Conservation (phyloP, 2,888 invertebrate species). For the Brachylomia viminalis region DNA sequence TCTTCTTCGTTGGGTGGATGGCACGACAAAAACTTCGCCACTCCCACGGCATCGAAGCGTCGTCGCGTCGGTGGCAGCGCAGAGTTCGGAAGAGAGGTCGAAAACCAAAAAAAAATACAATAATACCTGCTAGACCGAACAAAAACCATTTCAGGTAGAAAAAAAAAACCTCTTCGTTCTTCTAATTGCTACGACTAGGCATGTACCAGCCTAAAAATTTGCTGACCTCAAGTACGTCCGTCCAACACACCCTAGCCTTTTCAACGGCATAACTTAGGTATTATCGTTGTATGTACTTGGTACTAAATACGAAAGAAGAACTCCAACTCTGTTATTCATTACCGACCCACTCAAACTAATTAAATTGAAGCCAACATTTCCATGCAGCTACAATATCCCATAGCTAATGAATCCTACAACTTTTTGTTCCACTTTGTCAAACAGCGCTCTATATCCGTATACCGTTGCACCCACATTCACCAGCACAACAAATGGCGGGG, state of each 20-base stretch:
- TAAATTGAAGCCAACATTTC: conserved; percentile 14
- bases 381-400: conserved; percentile 1
- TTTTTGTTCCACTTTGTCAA: conserved; percentile 49
- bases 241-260: not conserved
- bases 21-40: no score
- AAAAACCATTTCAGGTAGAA: not conserved
- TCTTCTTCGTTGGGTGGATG: no score
- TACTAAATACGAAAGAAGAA: not conserved
- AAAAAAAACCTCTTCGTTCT: not conserved
- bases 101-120: no score
- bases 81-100: no score
- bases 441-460: conserved; percentile 52
- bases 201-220: not conserved
- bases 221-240: not conserved
- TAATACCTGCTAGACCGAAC: no score
- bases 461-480: conserved; percentile 65
- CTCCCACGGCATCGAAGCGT: no score
- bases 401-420: conserved; percentile 51
- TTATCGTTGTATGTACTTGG: no score
- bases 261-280: no score
- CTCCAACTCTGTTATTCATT: not conserved
- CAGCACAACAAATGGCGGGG: conserved; percentile 73
- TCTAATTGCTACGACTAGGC: not conserved
- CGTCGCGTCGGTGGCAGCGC: no score
- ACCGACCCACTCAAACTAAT: conserved; percentile 16